A percentile compares a stretch with the other conserved stretches of the same genome.
Evolutionary conservation across 2,797 vertebrate species (phyloP).

Genomic region (Fistularia commersonii): DNA sequence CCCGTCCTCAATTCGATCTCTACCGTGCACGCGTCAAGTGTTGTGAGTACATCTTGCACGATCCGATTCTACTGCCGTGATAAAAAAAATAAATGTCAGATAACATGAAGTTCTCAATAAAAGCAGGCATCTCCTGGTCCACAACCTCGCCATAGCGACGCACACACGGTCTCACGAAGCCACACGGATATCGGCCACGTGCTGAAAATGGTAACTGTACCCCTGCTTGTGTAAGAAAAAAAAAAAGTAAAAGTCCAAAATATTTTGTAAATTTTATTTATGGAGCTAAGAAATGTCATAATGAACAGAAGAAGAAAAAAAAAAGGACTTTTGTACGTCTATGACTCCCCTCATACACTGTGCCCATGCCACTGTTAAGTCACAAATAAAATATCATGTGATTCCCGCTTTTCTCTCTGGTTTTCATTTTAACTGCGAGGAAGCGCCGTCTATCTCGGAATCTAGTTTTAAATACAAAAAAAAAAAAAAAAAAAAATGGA

Average conservation of each 20-base stretch:
- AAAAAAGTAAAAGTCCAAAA: constrained; percentile 62
- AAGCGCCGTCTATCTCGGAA: no score
- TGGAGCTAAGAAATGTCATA: constrained; percentile 62
- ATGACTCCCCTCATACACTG: constrained; percentile 64
- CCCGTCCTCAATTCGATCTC: no score
- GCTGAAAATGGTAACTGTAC: constrained; percentile 48
- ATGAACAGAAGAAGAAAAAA: constrained; percentile 52
- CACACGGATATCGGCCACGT: no score
- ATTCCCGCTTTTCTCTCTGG: constrained; percentile 45
- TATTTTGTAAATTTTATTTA: constrained; percentile 78
- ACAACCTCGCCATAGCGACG: not conserved
- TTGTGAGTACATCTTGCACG: no score
- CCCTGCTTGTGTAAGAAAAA: constrained; percentile 55
- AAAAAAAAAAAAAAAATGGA: not conserved
- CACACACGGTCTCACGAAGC: constrained; percentile 29
- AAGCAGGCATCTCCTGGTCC: no score
- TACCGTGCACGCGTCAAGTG: no score
- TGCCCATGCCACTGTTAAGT: constrained; percentile 68
- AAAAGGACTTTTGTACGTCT: constrained; percentile 71
- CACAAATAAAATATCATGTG: constrained; percentile 73
- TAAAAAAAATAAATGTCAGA: no score
- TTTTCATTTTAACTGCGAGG: not conserved
- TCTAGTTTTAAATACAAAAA: no score
- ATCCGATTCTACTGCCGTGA: no score
- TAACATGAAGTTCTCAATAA: no score